These are phyloP conservation scores for Xiphias gladius DNA, from an alignment of 2,113 vertebrate genomes.

Conservation along the genomic window DNA sequence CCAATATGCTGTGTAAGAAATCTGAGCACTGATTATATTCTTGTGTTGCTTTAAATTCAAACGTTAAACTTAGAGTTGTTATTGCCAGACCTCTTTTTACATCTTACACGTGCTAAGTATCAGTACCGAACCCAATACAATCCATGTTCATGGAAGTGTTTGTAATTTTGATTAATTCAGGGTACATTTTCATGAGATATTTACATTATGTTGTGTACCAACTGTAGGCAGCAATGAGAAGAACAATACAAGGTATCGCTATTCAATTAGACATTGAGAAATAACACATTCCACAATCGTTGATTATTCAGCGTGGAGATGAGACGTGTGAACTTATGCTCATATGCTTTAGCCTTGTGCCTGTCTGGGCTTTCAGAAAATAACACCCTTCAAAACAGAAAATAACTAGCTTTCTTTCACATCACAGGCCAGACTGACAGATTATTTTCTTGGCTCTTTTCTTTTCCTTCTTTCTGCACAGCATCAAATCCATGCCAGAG, in stretches of 20 bases:
- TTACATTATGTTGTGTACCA: conserved; percentile 5
- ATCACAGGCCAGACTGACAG: conserved; percentile 12
- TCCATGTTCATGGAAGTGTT: background rate
- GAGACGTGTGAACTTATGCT: conserved; percentile 22
- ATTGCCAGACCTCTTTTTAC: background rate
- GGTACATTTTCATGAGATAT: background rate
- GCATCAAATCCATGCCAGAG: conserved; percentile 93
- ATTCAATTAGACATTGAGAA: conserved; percentile 43
- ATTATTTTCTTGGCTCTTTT: conserved; percentile 12
- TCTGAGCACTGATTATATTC: background rate
- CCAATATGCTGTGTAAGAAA: background rate
- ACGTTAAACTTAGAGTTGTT: background rate
- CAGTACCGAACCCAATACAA: background rate
- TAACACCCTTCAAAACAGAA: conserved; percentile 37
- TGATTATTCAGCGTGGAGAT: conserved; percentile 51
- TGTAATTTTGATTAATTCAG: conserved; percentile 7
- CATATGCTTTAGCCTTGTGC: conserved; percentile 9
- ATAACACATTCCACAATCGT: conserved; percentile 19
- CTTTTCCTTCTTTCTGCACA: conserved; percentile 69
- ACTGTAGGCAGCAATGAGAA: background rate
- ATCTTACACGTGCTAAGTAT: background rate
- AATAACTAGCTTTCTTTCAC: conserved; percentile 32
- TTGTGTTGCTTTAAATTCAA: background rate
- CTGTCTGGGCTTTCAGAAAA: conserved; percentile 28
- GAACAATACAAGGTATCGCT: conserved; percentile 35